Evolutionary conservation across 2,888 invertebrate genomes (phyloP), one percentile per base, ranked within the genome.

Genomic region (Synanthedon myopaeformis): DNA sequence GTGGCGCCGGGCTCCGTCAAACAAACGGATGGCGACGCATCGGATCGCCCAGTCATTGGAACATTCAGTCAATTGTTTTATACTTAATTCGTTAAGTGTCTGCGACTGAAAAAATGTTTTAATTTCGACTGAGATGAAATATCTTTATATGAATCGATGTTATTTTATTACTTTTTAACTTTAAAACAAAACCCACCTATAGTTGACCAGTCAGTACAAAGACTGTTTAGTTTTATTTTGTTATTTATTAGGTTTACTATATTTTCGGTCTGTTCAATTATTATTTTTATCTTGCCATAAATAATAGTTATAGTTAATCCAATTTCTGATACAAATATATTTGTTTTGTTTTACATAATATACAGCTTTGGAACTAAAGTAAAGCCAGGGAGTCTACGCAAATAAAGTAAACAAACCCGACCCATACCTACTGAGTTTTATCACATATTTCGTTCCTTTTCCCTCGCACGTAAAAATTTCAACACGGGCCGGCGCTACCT

Each of bases 181-280:
- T 17, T 49, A 49, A 45, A 70, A 72, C 66, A 45, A 63, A 79
- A 78, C 85, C 85, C 85, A 83, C 86, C 84, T 82, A 74, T 69
- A 64, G 59, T 59, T 76, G 74, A 77, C 76, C 86, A 86, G 86
- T 85, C 86, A 82, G 64, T 64, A 66, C 68, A 66, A 87, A 87
- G 86, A 87, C 86, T 87, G 86, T 75, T 79, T 82, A 81, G 79
- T 61, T 61, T 82, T 82, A 84, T 35, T 35, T 35, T 64, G 68
- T 83, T 83, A 80, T 74, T 79, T 81, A 70, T 77, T 82, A 80
- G 70, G 65, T 79, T 82, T 79, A 79, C 12, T 49, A 19, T 8
- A 49, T 17, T 17, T 19, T 17, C 11, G 49, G 49, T 19, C 49
- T 45, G 45, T 45, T 45, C 19, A 49, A 49, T 19, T 49, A 17